Evolutionary conservation across 1,140 invertebrate species (phyloP).

Genomic region (Drosophila serrata): DNA sequence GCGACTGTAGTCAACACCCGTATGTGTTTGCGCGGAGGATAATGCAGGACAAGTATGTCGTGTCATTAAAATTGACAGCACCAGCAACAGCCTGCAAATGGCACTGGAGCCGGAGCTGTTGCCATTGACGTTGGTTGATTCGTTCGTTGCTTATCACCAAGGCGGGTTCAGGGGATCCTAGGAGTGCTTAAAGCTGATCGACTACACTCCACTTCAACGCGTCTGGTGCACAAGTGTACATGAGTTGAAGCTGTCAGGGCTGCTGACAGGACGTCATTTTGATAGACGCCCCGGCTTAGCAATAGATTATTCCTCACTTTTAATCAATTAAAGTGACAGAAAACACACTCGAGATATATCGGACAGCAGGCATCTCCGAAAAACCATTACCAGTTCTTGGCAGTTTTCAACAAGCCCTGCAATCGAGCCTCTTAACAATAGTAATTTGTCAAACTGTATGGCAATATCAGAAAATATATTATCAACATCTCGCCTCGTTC

Average conservation of each 20-base stretch:
- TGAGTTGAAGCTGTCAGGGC: conserved; percentile 53
- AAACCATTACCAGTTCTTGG: conserved; percentile 55
- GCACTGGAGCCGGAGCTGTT: conserved; percentile 47
- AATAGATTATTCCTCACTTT: conserved; percentile 48
- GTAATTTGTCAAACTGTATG: conserved; percentile 48
- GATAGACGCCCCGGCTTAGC: conserved; percentile 67
- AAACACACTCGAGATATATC: conserved; percentile 28
- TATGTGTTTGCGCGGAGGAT: conserved; percentile 19
- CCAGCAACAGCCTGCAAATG: conserved; percentile 63
- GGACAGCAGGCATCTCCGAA: conserved; percentile 21
- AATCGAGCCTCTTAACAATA: conserved; percentile 25
- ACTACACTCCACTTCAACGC: conserved; percentile 1
- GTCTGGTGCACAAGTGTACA: conserved; percentile 13
- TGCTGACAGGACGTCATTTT: conserved; percentile 61
- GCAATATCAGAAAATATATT: conserved; percentile 17
- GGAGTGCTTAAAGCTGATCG: conserved; percentile 20
- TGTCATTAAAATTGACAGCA: conserved; percentile 76
- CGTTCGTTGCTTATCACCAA: conserved; percentile 44
- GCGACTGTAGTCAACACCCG: conserved; percentile 41
- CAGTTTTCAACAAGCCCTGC: conserved; percentile 41
- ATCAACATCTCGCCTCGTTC: conserved; percentile 30
- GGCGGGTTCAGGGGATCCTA: conserved; percentile 3
- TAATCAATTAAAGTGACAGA: conserved; percentile 58
- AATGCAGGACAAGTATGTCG: conserved; percentile 52
- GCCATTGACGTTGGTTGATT: conserved; percentile 56